Evolutionary conservation across 53 echinoderm and acorn worm species (phyloP).

Genomic region (Luidia sarsii): DNA sequence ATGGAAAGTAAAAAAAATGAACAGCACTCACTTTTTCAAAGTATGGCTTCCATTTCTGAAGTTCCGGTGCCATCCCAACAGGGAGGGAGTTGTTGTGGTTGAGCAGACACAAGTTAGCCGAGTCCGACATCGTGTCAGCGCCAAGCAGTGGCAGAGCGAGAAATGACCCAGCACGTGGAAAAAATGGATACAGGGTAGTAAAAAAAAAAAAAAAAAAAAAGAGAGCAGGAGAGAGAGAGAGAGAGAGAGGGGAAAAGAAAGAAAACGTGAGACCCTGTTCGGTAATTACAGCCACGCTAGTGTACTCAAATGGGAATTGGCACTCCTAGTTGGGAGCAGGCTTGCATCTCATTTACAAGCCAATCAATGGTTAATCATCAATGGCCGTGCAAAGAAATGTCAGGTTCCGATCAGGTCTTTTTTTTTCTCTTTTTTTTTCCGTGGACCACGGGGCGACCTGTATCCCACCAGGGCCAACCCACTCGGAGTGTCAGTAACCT

Average conservation of each 20-base stretch:
- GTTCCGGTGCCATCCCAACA: conserved; percentile 46
- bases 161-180: too few species aligned
- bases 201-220: too few species aligned
- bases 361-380: conserved; percentile 53
- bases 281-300: conserved; percentile 32
- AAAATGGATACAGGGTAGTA: too few species aligned
- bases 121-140: conserved; percentile 48
- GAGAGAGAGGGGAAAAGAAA: conserved; percentile 30
- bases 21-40: conserved; percentile 79
- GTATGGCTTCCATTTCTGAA: conserved; percentile 89
- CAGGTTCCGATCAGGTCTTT: too few species aligned
- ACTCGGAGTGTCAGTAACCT: conserved; percentile 9
- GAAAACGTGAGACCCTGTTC: conserved; percentile 41
- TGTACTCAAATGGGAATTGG: conserved; percentile 39
- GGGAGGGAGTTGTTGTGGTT: conserved; percentile 35
- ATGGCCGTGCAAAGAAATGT: conserved; percentile 12
- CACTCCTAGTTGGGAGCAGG: neutral
- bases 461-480: too few species aligned
- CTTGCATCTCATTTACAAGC: conserved; percentile 47
- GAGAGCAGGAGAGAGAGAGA: too few species aligned
- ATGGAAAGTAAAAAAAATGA: too few species aligned
- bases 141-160: conserved; percentile 21
- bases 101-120: conserved; percentile 54
- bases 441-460: too few species aligned
- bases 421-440: too few species aligned